Evolutionary conservation across 1,140 invertebrate genomes (phyloP), one percentile per base, ranked within the genome.

Genomic region (Marisa cornuarietis): DNA sequence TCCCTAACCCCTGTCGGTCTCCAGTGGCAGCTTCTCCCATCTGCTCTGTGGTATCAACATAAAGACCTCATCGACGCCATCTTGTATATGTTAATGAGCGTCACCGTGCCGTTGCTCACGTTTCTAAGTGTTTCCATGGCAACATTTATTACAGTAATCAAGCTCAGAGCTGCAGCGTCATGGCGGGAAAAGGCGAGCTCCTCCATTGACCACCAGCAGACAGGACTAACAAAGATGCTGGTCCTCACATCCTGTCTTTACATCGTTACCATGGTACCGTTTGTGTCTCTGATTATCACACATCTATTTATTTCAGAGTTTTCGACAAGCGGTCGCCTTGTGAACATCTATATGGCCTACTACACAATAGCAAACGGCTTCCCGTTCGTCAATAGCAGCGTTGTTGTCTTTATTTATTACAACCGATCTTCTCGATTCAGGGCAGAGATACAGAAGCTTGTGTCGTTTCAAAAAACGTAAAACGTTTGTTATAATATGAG

Each of bases 151-250:
- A 73, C 71, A 22, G 49, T 54, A 8, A 26, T 73, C 51, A 73
- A 54, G 22, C 42, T 73, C 0, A 42, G 71, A 22, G 16, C 51
- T 1, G 71, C 51, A 10, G 14, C n/a, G 20, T n/a, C n/a, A 13
- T 73, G 71, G 71, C 13, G 71, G 2, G 49, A 51, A 4, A 52
- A 20, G 9, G 16, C 8, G 54, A 58, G 54, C 16, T 58, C 54
- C 18, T 3, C 14, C 51, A 9, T 3, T 49, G 49, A 24, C 24
- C n/a, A 54, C 71, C 42, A 49, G 42, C 51, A 73, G 71, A 54
- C 58, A 7, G 51, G 51, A 7, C 71, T 73, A 6, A 73, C 71
- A 20, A 73, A 73, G 16, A 73, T 73, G 71, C 51, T 73, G 42
- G 51, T 73, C 1, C 51, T 10, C 49, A 73, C n/a, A 42, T 73